Evolutionary conservation across 2,797 vertebrate species (phyloP).

Genomic region (Arctocebus calabarensis): DNA sequence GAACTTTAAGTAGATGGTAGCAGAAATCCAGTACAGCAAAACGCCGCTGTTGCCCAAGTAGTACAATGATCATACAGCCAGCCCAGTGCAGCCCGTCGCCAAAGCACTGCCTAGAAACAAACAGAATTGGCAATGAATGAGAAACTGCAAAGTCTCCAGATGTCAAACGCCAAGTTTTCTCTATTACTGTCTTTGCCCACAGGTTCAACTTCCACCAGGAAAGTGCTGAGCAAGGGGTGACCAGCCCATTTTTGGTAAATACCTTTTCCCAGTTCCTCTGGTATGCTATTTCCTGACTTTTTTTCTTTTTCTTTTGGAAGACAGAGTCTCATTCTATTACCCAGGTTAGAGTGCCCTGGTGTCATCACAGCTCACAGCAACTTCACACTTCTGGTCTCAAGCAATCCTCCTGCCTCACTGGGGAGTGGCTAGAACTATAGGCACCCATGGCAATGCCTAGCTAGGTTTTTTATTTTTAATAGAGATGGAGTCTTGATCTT

Average conservation of each 20-base stretch:
- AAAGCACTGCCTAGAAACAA: slow-evolving; percentile 94
- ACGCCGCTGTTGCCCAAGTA: slow-evolving; percentile 96
- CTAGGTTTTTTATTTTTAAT: no score
- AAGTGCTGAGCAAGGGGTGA: not conserved
- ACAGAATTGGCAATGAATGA: no score
- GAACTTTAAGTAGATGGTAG: slow-evolving; percentile 98
- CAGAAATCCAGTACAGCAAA: slow-evolving; percentile 98
- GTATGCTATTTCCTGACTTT: not conserved
- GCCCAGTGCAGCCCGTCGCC: slow-evolving; percentile 99
- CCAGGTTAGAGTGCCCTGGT: no score
- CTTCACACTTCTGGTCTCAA: no score
- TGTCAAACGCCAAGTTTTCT: fast-evolving
- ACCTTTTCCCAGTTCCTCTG: not conserved
- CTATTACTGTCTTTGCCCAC: not conserved
- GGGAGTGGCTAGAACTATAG: no score
- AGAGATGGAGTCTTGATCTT: no score
- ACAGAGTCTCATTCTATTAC: no score
- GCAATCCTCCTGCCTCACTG: no score
- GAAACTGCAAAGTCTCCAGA: not conserved
- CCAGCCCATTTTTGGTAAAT: not conserved
- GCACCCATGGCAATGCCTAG: no score
- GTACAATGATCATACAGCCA: slow-evolving; percentile 98
- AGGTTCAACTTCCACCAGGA: no score
- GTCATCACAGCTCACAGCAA: no score
- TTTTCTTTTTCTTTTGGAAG: not conserved